Evolutionary conservation across 2,113 vertebrate genomes (phyloP).

Genomic region (Galeopterus variegatus): DNA sequence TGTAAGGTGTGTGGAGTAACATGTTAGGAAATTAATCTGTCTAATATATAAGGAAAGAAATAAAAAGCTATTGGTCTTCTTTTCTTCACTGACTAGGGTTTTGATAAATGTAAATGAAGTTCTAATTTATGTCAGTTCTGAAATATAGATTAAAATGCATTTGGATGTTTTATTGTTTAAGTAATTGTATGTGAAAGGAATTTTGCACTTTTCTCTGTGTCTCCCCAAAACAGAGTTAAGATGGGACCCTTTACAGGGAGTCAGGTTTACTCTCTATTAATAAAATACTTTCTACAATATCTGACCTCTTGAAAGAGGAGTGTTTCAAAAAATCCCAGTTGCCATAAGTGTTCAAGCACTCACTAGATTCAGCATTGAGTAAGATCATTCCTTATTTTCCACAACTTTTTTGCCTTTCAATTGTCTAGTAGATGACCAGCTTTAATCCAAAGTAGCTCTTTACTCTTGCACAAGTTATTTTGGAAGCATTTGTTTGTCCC

Average conservation of each 20-base stretch:
- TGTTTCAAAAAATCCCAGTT: neutral
- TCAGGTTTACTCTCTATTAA: neutral
- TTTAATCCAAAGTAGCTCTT: neutral
- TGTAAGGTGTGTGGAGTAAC: neutral
- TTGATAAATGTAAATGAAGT: neutral
- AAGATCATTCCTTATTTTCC: neutral
- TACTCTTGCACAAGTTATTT: neutral
- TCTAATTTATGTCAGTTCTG: neutral
- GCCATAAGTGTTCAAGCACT: neutral
- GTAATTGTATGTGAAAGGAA: neutral
- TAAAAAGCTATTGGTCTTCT: neutral
- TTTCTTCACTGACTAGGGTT: neutral
- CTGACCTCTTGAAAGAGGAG: neutral
- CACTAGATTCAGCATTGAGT: neutral
- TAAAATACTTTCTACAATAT: neutral
- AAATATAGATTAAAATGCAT: neutral
- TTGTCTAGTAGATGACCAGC: neutral
- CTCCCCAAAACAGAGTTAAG: neutral
- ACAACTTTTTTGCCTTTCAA: neutral
- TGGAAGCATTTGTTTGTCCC: neutral
- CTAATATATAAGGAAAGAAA: fast-evolving
- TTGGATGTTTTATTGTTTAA: neutral
- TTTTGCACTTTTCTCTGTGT: neutral
- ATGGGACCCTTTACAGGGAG: neutral
- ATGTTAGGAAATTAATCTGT: neutral